Conservation (phyloP, 2,888 invertebrate species). For the Drosophila dives region DNA sequence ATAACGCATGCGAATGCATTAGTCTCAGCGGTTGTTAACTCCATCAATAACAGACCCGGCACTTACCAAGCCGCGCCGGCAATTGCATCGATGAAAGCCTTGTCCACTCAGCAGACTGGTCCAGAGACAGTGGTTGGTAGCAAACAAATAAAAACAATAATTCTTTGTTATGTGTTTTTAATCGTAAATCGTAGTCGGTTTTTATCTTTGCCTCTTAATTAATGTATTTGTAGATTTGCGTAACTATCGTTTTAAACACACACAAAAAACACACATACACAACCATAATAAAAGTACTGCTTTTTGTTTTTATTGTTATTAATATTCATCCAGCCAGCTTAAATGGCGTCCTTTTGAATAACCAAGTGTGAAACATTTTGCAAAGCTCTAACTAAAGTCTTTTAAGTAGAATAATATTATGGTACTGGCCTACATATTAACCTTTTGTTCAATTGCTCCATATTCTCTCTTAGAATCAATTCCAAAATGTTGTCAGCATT, state of each 20-base stretch:
- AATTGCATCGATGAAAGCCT: slow-evolving; percentile 57
- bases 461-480: background rate
- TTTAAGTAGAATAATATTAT: background rate
- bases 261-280: background rate
- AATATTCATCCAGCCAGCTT: too few relatives aligned
- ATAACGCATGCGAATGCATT: slow-evolving; percentile 86
- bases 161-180: slow-evolving; percentile 39
- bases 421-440: slow-evolving; percentile 18
- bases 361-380: background rate
- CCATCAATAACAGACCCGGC: slow-evolving; percentile 61
- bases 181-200: slow-evolving; percentile 43
- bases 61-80: slow-evolving; percentile 68
- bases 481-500: background rate
- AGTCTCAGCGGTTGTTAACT: slow-evolving; percentile 77
- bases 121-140: slow-evolving; percentile 60
- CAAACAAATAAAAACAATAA: slow-evolving; percentile 8
- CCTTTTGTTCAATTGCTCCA: slow-evolving; percentile 1
- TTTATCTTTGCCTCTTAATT: slow-evolving; percentile 19
- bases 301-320: slow-evolving; percentile 39
- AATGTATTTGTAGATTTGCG: slow-evolving; percentile 40
- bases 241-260: slow-evolving; percentile 16
- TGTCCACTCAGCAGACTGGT: slow-evolving; percentile 59
- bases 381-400: background rate
- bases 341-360: slow-evolving; percentile 11
- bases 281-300: slow-evolving; percentile 34